Evolutionary conservation across 2,888 invertebrate species (phyloP), one percentile per base, ranked within the genome.

Genomic region (Eilema sororculum): DNA sequence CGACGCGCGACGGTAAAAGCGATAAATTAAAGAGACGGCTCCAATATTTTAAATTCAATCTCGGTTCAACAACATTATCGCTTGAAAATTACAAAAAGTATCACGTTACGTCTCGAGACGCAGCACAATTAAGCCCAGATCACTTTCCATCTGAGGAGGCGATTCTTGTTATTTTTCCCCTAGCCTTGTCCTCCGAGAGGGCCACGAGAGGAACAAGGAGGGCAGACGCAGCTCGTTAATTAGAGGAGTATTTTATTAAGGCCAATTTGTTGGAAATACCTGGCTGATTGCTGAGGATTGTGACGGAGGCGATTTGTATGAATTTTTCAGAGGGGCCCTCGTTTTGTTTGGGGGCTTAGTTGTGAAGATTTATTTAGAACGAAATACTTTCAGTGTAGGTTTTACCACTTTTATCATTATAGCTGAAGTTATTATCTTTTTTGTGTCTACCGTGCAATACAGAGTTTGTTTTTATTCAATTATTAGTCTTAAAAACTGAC

Each of bases 191-290:
- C 72, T 79, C 74, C 69, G 68, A 52, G 76, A 75, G 76, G 56
- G 65, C 65, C 68, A 57, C 57, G 28, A 56, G 56, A 68, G 59
- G 66, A 33, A 68, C 61, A 71, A 68, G 57, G 76, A 72, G 73
- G 67, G 73, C 52, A 24, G 74, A 58, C 69, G 74, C 73, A 65
- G 76, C 88, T 89, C 93, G 90, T 93, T 94, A 93, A 94, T 94
- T 93, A 92, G 89, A 89, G 83, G 88, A 91, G 91, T 92, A 92
- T 93, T 94, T 94, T 93, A 93, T 93, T 92, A 91, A 89, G 88
- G 90, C 89, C 94, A 94, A 94, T 94, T 94, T 94, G 94, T 93
- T 85, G 86, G 86, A 83, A 90, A 92, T 93, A 93, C 94, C 94
- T 93, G 94, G 82, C 84, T 87, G 91, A 91, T 90, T 88, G 90